Conservation (phyloP, 2,888 invertebrate species). For the Lithophane socia region DNA sequence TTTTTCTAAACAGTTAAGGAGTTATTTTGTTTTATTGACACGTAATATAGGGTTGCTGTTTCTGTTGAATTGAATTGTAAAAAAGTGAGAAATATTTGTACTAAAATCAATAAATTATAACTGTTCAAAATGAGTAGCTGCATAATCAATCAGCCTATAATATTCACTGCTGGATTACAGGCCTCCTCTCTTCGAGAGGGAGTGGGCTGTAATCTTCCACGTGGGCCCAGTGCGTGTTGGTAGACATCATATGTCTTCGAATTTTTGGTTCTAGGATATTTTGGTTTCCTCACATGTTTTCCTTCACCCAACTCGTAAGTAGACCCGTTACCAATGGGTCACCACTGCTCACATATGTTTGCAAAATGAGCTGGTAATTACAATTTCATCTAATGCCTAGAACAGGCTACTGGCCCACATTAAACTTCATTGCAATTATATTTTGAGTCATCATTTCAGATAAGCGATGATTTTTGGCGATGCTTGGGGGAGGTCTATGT, state of each 20-base stretch:
- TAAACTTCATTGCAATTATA: background rate
- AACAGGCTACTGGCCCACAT: background rate
- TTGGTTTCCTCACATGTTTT: too few relatives aligned
- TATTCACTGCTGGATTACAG: too few relatives aligned
- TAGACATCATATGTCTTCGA: too few relatives aligned
- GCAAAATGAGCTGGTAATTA: background rate
- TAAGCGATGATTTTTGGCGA: background rate
- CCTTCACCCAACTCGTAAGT: too few relatives aligned
- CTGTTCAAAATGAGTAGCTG: background rate
- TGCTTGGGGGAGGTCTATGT: too few relatives aligned
- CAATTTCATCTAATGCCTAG: background rate
- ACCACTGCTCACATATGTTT: too few relatives aligned
- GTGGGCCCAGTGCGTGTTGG: too few relatives aligned
- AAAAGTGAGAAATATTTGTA: background rate
- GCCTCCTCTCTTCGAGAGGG: too few relatives aligned
- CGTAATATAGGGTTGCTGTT: background rate
- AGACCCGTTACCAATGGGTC: too few relatives aligned
- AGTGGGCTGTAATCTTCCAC: too few relatives aligned
- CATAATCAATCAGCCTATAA: too few relatives aligned
- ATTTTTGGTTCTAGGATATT: too few relatives aligned
- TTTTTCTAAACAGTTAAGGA: slow-evolving; percentile 11
- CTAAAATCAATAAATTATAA: background rate
- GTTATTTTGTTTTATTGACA: background rate
- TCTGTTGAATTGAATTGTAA: background rate
- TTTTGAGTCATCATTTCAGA: background rate